Evolutionary conservation across 2,797 vertebrate species (phyloP), one percentile per base, ranked within the genome.

Genomic region (Oreonectes daqikongensis): DNA sequence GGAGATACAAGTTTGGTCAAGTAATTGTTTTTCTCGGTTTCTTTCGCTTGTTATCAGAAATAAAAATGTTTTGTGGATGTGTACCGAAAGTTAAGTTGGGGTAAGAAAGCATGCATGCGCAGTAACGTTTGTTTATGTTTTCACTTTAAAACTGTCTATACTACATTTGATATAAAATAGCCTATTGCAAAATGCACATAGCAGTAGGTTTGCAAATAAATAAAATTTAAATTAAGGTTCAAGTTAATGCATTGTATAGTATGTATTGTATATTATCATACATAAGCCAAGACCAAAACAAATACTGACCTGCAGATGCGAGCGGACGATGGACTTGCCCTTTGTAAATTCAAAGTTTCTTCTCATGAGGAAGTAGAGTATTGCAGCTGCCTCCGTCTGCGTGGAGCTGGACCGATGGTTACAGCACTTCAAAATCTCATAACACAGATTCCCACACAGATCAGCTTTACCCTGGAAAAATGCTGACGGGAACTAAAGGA

Each of bases 261-360:
- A 48, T 48, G 15, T 48, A n/a, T n/a, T 18, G 4, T 5, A 46
- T 18, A 46, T 18, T 46, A 17, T 3, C 44, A 30, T 30, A 18
- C 4, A 71, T 2, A 40, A 24, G 26, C 24, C 9, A 35, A 46
- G 24, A 72, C n/a, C 72, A 55, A 26, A 50, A n/a, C 17, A 12
- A 17, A 48, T 14, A 76, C 94, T 86, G 83, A 98, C 98, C 95
- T 99, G 98, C 79, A 99, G 92, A 86, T 99, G 98, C 40, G 97
- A 99, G 81, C 98, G 94, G 59, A 99, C 97, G 73, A 99, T 99
- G 42, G 95, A 98, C 81, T 94, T 98, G 81, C 98, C 96, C 87
- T 97, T 97, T 78, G 97, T 98, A 86, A 96, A 99, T 85, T 99
- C 97, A 91, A 99, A 99, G 87, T 99, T 99, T 85, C 95, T 98